Evolutionary conservation across 2,113 vertebrate species (phyloP), one percentile per base, ranked within the genome.

Genomic region (Cheilinus undulatus): DNA sequence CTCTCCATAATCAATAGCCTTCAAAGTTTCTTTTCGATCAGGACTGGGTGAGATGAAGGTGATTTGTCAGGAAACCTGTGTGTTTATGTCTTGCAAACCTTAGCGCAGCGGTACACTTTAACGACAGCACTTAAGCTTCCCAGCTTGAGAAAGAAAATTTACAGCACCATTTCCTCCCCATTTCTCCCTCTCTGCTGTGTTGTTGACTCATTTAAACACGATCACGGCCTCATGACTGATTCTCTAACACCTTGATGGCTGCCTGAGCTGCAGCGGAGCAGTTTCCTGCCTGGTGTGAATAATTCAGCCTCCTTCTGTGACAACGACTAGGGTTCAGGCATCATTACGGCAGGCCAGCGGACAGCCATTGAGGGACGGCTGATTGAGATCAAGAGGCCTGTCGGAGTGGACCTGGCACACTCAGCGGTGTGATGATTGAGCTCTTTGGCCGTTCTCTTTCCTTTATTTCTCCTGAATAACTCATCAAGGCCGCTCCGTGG

Each of bases 311-410:
- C 62, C 26, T 3, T 48, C 19, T 27, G 42, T 32, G 49, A 40
- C 26, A 12, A 14, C 32, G 67, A 49, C 50, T 1, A 23, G 40
- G 50, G 40, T 36, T 73, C 66, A 26, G 58, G 59, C 72, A 73
- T 75, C 58, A 24, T 73, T 32, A 66, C 40, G 20, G 23, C 38
- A 10, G 63, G 54, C 48, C 42, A 4, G 68, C 53, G 51, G 70
- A 57, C 61, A 22, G 42, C 15, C 50, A 13, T 6, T 0, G 49
- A 61, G 61, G 14, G n/a, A 15, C 17, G 40, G 71, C 71, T 80
- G 82, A 87, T 85, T 78, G 81, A 73, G 86, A 83, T 87, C 75
- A 69, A 69, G 61, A 40, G 76, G 56, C 48, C 59, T 63, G 68
- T 76, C 71, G 22, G 49, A 38, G 51, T 40, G 65, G 22, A 23